Evolutionary conservation across 2,113 vertebrate genomes (phyloP), one percentile per base, ranked within the genome.

Genomic region (Chitala chitala): DNA sequence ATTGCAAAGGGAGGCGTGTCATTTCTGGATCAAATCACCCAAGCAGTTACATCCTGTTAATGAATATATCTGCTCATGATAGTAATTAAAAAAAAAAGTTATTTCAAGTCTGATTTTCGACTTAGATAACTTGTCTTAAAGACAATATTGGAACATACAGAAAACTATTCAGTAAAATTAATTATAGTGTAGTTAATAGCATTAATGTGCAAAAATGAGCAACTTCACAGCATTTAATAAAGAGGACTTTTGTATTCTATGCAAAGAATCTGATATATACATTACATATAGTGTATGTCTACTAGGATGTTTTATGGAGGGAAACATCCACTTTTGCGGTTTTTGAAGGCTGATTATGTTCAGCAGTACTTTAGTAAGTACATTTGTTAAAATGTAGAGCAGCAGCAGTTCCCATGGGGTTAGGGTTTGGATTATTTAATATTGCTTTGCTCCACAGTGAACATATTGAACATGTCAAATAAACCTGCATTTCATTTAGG

Each of bases 1-100:
- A 90, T 89, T 89, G 83, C 82, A 79, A 36, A 87, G 79, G 83
- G 86, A 87, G 84, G 84, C 84, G 88, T 87, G 84, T 83, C 85
- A 84, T 68, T 48, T 78, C 79, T 82, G 85, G 82, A 84, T 83
- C 82, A 90, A 88, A 87, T 87, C 78, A 89, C 79, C 80, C 81
- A 12, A 55, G 8, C n/a, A 29, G 22, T 26, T 24, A 46, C 42
- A 46, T 46, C 64, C n/a, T 22, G n/a, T n/a, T n/a, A n/a, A n/a
- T n/a, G n/a, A n/a, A 22, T 17, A 22, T 5, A 7, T n/a, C 3
- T 55, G n/a, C n/a, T n/a, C n/a, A n/a, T n/a, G n/a, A 68, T 29
- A 22, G 26, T 68, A 68, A 68, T 68, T 68, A 22, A 51, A 24
- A 6, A 31, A 12, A 29, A 2, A 8, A 51, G 7, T 51, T 20